These are phyloP conservation scores for Acromyrmex charruanus DNA, from an alignment of 1,140 invertebrate species.

Conservation along the genomic window DNA sequence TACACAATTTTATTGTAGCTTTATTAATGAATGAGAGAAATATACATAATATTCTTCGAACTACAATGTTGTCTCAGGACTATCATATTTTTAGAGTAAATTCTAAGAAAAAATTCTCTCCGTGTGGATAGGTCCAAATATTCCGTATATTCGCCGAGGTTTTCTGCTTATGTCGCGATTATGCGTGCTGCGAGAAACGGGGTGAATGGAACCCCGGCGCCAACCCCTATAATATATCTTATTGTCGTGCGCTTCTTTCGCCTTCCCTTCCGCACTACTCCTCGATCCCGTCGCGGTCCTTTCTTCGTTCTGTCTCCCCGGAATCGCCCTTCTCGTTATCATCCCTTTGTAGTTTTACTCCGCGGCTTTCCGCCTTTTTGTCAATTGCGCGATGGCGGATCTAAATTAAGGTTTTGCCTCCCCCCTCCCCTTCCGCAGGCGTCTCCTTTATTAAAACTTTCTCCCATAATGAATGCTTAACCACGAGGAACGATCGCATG, in stretches of 20 bases:
- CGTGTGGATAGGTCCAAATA: background rate
- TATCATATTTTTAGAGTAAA: too few species aligned
- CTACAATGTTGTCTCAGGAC: too few species aligned
- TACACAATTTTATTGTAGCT: too few species aligned
- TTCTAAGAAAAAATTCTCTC: too few species aligned
- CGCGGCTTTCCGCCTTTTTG: conserved; percentile 50
- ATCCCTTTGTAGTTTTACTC: conserved; percentile 47
- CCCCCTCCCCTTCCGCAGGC: background rate
- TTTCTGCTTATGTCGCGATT: conserved; percentile 48
- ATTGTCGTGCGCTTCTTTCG: conserved; percentile 28
- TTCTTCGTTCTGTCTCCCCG: conserved; percentile 20
- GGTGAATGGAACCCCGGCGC: background rate
- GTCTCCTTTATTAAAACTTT: conserved; percentile 35
- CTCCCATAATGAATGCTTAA: conserved; percentile 43
- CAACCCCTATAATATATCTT: conserved; percentile 58
- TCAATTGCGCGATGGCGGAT: conserved; percentile 43
- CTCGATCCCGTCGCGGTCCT: background rate
- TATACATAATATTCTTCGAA: too few species aligned
- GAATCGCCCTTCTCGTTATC: conserved; percentile 57
- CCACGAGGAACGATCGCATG: conserved; percentile 34
- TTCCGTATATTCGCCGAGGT: background rate
- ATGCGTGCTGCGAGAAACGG: conserved; percentile 42
- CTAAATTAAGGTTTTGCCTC: conserved; percentile 34
- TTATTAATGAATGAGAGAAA: too few species aligned
- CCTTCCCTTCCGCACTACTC: background rate